phyloP scores from a whole-genome alignment of 92 coral and sea anemone genomes.

The Actinostola sp. region DNA sequence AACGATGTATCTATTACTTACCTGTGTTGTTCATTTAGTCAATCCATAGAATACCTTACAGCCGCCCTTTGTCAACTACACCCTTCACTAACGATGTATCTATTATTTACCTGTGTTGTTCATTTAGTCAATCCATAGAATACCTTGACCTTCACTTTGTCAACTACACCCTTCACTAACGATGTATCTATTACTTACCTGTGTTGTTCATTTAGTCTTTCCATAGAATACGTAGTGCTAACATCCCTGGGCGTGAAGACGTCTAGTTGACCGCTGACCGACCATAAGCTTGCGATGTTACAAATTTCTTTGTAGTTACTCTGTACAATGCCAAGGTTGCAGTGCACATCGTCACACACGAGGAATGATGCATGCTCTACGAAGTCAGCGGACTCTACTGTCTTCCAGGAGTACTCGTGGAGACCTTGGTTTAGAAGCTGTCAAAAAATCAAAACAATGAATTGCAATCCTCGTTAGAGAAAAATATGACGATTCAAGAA shows the following conservation, averaged over 20 bases:
- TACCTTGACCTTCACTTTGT: not conserved
- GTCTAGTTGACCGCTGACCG: conserved; percentile 75
- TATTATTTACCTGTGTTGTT: too few species aligned
- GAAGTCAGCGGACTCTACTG: conserved; percentile 97
- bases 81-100: too few species aligned
- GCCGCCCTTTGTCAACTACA: too few species aligned
- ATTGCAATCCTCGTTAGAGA: too few species aligned
- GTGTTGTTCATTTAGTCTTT: conserved; percentile 76
- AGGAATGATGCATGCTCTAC: conserved; percentile 93
- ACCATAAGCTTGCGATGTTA: conserved; percentile 84
- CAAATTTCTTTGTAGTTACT: conserved; percentile 87
- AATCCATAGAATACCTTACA: too few species aligned
- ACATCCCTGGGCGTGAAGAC: conserved; percentile 84
- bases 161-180: not conserved
- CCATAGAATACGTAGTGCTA: conserved; percentile 72
- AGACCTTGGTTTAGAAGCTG: conserved; percentile 92
- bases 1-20: too few species aligned
- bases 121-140: not conserved
- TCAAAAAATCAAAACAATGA: not conserved
- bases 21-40: too few species aligned
- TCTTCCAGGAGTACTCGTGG: conserved; percentile 89
- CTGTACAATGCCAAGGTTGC: conserved; percentile 88
- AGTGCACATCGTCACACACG: conserved; percentile 96
- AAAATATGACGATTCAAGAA: too few species aligned
- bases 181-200: conserved; percentile 37